A percentile compares a stretch with the other conserved stretches of the same genome.
phyloP scores from a whole-genome alignment of 1,140 invertebrate species.

The Trinorchestia longiramus region DNA sequence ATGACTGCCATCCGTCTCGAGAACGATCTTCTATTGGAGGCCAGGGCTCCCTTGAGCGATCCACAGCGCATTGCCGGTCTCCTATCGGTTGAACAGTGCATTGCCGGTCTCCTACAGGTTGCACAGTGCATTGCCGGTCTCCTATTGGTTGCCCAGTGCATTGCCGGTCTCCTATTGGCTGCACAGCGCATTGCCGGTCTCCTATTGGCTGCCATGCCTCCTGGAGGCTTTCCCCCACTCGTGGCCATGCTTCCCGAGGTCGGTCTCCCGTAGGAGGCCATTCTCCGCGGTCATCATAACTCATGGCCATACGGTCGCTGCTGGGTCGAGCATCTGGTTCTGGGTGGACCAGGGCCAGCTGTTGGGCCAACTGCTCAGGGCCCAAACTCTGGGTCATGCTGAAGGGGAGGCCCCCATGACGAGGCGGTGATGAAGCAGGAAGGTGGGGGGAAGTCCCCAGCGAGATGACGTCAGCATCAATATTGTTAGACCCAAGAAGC shows the following conservation, averaged over 20 bases:
- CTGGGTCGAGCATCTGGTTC: slow-evolving; percentile 60
- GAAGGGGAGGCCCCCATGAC: not conserved
- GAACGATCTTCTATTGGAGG: not conserved
- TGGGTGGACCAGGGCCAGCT: slow-evolving; percentile 53
- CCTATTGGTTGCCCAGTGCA: no score
- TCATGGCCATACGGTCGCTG: slow-evolving; percentile 69
- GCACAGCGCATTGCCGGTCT: not conserved
- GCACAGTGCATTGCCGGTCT: no score
- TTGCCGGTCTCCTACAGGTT: no score
- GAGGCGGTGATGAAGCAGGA: not conserved
- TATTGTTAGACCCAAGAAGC: not conserved
- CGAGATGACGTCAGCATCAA: not conserved
- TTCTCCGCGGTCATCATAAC: slow-evolving; percentile 66
- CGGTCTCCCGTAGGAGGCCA: slow-evolving; percentile 49
- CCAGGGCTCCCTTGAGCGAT: not conserved
- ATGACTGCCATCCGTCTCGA: not conserved
- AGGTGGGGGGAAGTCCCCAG: not conserved
- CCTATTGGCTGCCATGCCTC: not conserved
- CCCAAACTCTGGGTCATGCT: slow-evolving; percentile 65
- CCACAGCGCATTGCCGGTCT: no score
- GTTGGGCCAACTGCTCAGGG: slow-evolving; percentile 63
- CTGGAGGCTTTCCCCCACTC: not conserved
- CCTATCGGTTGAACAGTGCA: no score
- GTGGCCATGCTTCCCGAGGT: not conserved
- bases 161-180: no score